phyloP scores from a whole-genome alignment of 2,797 vertebrate genomes.

The Trachurus trachurus region DNA sequence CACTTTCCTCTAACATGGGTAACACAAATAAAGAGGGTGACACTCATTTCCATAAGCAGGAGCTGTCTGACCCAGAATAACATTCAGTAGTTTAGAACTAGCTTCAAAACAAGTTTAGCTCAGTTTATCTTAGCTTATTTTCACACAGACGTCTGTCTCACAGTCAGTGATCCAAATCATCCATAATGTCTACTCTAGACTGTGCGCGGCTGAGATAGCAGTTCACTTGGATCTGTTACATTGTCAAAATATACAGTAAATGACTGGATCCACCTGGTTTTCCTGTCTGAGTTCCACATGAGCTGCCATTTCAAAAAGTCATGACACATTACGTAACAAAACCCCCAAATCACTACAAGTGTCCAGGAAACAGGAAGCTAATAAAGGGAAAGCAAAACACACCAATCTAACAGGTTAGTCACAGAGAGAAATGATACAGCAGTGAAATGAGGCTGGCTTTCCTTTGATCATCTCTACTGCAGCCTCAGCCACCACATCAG shows the following conservation, averaged over 20 bases:
- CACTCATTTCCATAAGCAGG: too few species aligned
- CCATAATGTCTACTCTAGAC: too few species aligned
- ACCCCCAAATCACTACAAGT: not conserved
- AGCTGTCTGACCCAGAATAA: not conserved
- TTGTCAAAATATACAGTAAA: too few species aligned
- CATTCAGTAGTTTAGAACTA: not conserved
- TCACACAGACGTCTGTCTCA: not conserved
- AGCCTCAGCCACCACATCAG: not conserved
- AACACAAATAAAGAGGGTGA: not conserved
- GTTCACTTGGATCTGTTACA: too few species aligned
- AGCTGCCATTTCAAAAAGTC: slow-evolving; percentile 14
- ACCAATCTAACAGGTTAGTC: not conserved
- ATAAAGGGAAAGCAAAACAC: not conserved
- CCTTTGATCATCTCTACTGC: not conserved
- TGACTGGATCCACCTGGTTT: too few species aligned
- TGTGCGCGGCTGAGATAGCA: too few species aligned
- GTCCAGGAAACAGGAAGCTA: not conserved
- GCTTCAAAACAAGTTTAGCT: not conserved
- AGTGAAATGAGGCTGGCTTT: slow-evolving; percentile 1
- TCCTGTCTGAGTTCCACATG: not conserved
- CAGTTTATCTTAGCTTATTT: not conserved
- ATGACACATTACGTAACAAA: too few species aligned
- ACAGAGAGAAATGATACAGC: slow-evolving; percentile 1
- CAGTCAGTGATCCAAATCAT: not conserved
- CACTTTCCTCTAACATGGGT: not conserved